Percentiles rank a stretch among this genome's conserved stretches.
phyloP scores from a whole-genome alignment of 2,888 invertebrate species.

The Eumerus sabulonum region DNA sequence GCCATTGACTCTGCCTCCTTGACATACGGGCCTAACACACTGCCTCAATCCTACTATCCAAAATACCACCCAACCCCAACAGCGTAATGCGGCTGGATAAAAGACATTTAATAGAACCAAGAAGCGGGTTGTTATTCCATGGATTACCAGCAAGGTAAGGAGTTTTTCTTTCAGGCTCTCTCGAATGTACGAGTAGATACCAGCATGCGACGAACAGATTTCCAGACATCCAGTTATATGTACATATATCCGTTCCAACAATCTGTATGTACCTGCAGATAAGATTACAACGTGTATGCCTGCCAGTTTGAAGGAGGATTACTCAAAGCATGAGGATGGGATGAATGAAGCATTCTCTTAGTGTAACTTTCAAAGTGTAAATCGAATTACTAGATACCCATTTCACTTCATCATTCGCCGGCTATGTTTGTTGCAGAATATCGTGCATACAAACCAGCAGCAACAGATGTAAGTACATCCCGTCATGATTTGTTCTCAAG shows the following conservation, averaged over 20 bases:
- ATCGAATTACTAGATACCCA: slow-evolving; percentile 41
- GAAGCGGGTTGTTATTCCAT: slow-evolving; percentile 11
- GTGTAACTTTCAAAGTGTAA: slow-evolving; percentile 38
- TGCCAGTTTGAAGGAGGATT: slow-evolving; percentile 15
- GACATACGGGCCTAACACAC: background rate
- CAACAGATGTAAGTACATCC: too few species aligned
- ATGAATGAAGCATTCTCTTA: slow-evolving; percentile 50
- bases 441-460: too few species aligned
- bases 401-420: background rate
- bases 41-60: too few species aligned
- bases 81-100: too few species aligned
- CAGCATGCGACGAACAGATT: too few species aligned
- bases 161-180: background rate
- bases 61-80: too few species aligned
- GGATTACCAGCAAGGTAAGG: slow-evolving; percentile 7
- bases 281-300: slow-evolving; percentile 30
- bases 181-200: slow-evolving; percentile 16
- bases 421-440: too few species aligned
- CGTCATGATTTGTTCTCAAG: too few species aligned
- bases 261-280: background rate
- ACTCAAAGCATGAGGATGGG: slow-evolving; percentile 33
- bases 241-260: background rate
- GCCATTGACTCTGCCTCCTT: slow-evolving; percentile 1
- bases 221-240: too few species aligned
- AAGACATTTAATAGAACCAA: background rate